Evolutionary conservation across 1,140 invertebrate species (phyloP).

Genomic region (Habropoda laboriosa): DNA sequence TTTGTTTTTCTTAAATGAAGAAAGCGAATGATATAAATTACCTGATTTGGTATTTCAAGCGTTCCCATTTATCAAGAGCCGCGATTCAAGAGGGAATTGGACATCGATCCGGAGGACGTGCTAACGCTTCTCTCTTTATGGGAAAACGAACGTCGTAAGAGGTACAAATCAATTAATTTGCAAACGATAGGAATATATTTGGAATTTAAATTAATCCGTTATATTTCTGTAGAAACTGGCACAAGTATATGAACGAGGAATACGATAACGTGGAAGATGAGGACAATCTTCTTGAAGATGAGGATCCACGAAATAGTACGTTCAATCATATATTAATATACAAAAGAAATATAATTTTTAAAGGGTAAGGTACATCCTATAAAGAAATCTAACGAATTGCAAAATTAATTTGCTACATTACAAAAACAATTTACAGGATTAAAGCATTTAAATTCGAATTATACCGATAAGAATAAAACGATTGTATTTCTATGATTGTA

Average conservation of each 20-base stretch:
- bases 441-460: too few species aligned
- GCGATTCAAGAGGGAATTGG: constrained; percentile 76
- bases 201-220: too few species aligned
- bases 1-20: not conserved
- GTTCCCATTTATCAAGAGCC: constrained; percentile 70
- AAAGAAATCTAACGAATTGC: too few species aligned
- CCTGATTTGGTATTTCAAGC: constrained; percentile 43
- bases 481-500: too few species aligned
- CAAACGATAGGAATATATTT: not conserved
- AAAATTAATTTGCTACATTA: too few species aligned
- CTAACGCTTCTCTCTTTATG: constrained; percentile 74
- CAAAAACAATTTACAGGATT: too few species aligned
- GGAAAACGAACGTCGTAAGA: constrained; percentile 73
- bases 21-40: not conserved
- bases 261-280: constrained; percentile 72
- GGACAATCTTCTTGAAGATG: constrained; percentile 68
- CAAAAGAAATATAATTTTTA: too few species aligned
- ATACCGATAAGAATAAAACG: too few species aligned
- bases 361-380: too few species aligned
- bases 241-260: constrained; percentile 70
- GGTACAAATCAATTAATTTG: constrained; percentile 46
- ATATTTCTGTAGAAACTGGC: constrained; percentile 67
- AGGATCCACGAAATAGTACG: constrained; percentile 67
- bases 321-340: not conserved
- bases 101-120: constrained; percentile 76